A percentile compares a stretch with the other conserved stretches of the same genome.
Conservation (phyloP, 2,888 invertebrate genomes). For the Bugula neritina region DNA sequence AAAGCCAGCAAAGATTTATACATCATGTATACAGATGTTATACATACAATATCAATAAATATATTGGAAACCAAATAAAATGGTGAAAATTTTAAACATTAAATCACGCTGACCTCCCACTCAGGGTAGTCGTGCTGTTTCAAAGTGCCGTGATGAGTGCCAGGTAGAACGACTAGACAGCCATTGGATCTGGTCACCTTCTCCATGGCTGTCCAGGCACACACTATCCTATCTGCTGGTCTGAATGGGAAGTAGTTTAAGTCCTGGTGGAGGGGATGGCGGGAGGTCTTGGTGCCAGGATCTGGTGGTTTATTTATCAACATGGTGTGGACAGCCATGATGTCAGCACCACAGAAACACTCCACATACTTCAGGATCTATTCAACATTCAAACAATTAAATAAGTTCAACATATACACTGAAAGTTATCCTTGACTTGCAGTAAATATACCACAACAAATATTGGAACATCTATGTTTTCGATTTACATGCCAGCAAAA, state of each 20-base stretch:
- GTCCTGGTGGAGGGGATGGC: constrained; percentile 63
- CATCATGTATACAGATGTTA: no score
- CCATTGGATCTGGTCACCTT: constrained; percentile 69
- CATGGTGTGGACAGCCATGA: constrained; percentile 77
- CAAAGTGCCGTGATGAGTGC: constrained; percentile 64
- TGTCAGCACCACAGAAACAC: constrained; percentile 68
- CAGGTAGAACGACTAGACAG: constrained; percentile 75
- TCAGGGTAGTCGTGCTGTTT: constrained; percentile 68
- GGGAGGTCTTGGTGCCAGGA: constrained; percentile 56
- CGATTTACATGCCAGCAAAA: no score
- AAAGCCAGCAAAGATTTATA: no score
- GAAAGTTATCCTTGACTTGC: no score
- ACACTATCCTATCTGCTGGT: constrained; percentile 71
- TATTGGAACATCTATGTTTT: no score
- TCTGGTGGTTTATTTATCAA: constrained; percentile 77
- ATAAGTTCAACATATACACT: no score
- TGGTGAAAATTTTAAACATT: no score
- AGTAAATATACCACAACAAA: no score
- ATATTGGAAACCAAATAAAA: no score
- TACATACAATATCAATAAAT: no score
- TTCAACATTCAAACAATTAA: no score
- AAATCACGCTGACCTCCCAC: constrained; percentile 60
- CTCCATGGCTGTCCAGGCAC: constrained; percentile 86
- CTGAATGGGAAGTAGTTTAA: constrained; percentile 81
- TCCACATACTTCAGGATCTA: constrained; percentile 65